Evolutionary conservation across 1,140 invertebrate species (phyloP).

Genomic region (Penaeus indicus): DNA sequence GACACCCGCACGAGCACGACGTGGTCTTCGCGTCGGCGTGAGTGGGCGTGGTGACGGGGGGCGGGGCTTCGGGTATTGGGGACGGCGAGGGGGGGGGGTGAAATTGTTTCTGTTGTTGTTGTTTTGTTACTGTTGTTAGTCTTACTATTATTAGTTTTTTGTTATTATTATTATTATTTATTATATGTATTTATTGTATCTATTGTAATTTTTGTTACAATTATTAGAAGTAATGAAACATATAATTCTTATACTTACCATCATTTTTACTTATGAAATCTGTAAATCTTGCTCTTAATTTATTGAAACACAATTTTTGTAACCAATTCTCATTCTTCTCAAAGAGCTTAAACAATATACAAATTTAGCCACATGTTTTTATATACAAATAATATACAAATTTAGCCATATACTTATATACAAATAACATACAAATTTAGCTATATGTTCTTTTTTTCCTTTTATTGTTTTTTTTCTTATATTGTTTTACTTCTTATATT

Average conservation of each 20-base stretch:
- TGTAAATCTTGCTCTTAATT: too few relatives aligned
- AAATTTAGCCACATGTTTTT: too few relatives aligned
- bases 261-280: too few relatives aligned
- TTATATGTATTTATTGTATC: neutral
- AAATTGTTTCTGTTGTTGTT: neutral
- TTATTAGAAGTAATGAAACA: neutral
- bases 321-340: too few relatives aligned
- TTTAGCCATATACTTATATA: too few relatives aligned
- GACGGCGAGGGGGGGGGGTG: too few relatives aligned
- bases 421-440: too few relatives aligned
- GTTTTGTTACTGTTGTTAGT: neutral
- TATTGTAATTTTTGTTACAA: too few relatives aligned
- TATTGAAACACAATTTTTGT: too few relatives aligned
- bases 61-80: too few relatives aligned
- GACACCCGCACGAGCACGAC: slow-evolving; percentile 73
- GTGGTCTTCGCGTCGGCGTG: slow-evolving; percentile 72
- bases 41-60: slow-evolving; percentile 67
- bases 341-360: too few relatives aligned
- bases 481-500: neutral
- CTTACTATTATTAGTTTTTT: neutral
- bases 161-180: neutral
- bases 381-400: too few relatives aligned
- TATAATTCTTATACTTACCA: neutral
- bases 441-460: neutral
- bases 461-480: neutral